phyloP scores from a whole-genome alignment of 2,888 invertebrate genomes.

The Bombylius major region DNA sequence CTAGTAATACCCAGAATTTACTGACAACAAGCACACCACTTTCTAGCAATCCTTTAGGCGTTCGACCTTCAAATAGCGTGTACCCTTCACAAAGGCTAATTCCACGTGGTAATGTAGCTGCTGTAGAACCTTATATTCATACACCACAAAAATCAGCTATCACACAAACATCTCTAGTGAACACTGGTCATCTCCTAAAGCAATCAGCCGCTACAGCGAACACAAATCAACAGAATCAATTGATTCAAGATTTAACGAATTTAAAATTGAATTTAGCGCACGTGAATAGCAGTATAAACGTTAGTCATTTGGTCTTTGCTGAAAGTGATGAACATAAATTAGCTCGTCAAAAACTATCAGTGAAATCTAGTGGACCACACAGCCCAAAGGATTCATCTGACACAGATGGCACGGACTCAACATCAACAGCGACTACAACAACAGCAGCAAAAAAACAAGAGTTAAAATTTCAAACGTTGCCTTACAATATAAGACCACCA shows the following conservation, averaged over 20 bases:
- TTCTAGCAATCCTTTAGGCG: conserved; percentile 15
- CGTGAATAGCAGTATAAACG: conserved; percentile 38
- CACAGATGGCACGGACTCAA: conserved; percentile 5
- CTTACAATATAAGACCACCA: conserved; percentile 60
- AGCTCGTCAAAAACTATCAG: conserved; percentile 31
- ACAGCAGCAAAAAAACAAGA: conserved; percentile 56
- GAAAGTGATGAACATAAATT: conserved; percentile 42
- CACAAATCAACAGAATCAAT: conserved; percentile 34
- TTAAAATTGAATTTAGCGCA: conserved; percentile 24
- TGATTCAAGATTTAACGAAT: conserved; percentile 35
- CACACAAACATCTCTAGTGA: conserved; percentile 21
- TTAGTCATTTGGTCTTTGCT: conserved; percentile 41
- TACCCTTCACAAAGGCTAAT: conserved; percentile 31
- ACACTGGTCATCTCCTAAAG: conserved; percentile 30
- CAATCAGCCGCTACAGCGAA: conserved; percentile 33
- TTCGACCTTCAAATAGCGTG: conserved; percentile 24
- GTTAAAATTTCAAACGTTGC: conserved; percentile 83
- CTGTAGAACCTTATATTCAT: conserved; percentile 78
- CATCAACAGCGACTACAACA: conserved; percentile 29
- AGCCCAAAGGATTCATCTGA: conserved; percentile 3
- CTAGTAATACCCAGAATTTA: conserved; percentile 4
- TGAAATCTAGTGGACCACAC: conserved; percentile 1
- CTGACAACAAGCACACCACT: not conserved
- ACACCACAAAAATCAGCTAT: conserved; percentile 52
- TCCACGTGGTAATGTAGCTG: conserved; percentile 67